phyloP scores from a whole-genome alignment of 2,888 invertebrate species.

The Masnerella sp. region DNA sequence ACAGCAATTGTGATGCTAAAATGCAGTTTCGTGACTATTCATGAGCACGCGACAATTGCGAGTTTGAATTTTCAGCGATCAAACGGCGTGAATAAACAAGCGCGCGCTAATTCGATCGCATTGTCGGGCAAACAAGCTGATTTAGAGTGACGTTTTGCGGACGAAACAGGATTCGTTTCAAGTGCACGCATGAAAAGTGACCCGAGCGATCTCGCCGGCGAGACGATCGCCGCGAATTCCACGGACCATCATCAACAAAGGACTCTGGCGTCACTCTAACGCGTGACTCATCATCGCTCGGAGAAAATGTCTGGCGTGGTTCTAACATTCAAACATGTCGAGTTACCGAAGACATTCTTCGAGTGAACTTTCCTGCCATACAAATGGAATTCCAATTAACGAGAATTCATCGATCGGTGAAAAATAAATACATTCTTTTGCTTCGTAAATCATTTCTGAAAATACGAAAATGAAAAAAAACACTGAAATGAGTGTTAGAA shows the following conservation, averaged over 20 bases:
- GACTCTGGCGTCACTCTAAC: slow-evolving; percentile 40
- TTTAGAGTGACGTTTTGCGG: slow-evolving; percentile 19
- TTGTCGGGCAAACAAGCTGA: slow-evolving; percentile 48
- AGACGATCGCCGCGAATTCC: slow-evolving; percentile 37
- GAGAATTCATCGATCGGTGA: too few relatives aligned
- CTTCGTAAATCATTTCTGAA: too few relatives aligned
- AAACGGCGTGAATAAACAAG: slow-evolving; percentile 25
- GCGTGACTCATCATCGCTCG: slow-evolving; percentile 46
- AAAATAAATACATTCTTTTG: too few relatives aligned
- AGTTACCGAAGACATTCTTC: slow-evolving; percentile 27
- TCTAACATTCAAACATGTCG: slow-evolving; percentile 5
- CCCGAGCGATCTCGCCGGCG: slow-evolving; percentile 2
- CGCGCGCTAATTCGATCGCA: slow-evolving; percentile 34
- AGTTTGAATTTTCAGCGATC: slow-evolving; percentile 37
- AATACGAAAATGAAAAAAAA: not conserved
- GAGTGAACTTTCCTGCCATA: not conserved
- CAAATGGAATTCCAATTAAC: not conserved
- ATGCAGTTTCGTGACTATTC: slow-evolving; percentile 36
- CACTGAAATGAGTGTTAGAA: too few relatives aligned
- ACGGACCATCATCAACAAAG: slow-evolving; percentile 46
- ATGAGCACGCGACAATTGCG: slow-evolving; percentile 37
- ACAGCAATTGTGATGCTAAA: slow-evolving; percentile 10
- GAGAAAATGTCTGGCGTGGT: slow-evolving; percentile 35
- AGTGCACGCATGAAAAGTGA: slow-evolving; percentile 44
- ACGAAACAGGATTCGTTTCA: slow-evolving; percentile 32